A percentile compares a stretch with the other conserved stretches of the same genome.
Evolutionary conservation across 2,888 invertebrate genomes (phyloP).

Genomic region (Caenorhabditis uteleia): DNA sequence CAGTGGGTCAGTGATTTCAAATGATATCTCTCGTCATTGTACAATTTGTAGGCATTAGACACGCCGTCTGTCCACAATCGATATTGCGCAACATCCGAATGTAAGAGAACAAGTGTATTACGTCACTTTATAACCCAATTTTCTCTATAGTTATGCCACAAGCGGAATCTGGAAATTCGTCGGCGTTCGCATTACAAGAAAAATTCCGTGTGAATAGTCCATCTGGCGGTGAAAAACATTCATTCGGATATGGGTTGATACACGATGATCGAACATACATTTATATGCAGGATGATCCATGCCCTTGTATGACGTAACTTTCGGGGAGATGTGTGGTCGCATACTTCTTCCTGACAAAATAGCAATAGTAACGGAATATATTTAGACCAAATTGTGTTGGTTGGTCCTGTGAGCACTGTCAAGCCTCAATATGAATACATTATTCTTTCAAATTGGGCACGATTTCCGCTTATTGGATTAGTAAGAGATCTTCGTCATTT

Average conservation of each 20-base stretch:
- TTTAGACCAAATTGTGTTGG: slow-evolving; percentile 50
- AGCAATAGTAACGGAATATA: too few relatives aligned
- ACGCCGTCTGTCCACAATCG: slow-evolving; percentile 58
- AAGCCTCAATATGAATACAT: slow-evolving; percentile 58
- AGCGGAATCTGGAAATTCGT: slow-evolving; percentile 48
- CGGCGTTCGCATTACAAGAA: slow-evolving; percentile 49
- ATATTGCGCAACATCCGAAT: slow-evolving; percentile 56
- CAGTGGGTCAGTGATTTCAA: slow-evolving; percentile 50
- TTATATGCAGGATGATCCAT: slow-evolving; percentile 59
- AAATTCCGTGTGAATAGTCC: slow-evolving; percentile 46
- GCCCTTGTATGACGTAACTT: slow-evolving; percentile 49
- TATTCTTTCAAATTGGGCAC: slow-evolving; percentile 59
- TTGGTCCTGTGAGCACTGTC: slow-evolving; percentile 43
- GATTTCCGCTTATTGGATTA: slow-evolving; percentile 58
- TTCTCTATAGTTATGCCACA: slow-evolving; percentile 37
- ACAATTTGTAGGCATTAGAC: slow-evolving; percentile 52
- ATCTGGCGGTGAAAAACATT: slow-evolving; percentile 46
- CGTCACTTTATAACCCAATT: background rate
- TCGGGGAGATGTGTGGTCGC: too few relatives aligned
- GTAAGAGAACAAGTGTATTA: too few relatives aligned
- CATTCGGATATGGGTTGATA: slow-evolving; percentile 54
- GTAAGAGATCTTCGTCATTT: slow-evolving; percentile 49
- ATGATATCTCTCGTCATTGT: background rate
- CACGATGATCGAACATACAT: slow-evolving; percentile 48
- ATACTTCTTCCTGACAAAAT: too few relatives aligned